Base-by-base conservation (phyloP, 2,113 vertebrate species). In the Lota lota region DNA sequence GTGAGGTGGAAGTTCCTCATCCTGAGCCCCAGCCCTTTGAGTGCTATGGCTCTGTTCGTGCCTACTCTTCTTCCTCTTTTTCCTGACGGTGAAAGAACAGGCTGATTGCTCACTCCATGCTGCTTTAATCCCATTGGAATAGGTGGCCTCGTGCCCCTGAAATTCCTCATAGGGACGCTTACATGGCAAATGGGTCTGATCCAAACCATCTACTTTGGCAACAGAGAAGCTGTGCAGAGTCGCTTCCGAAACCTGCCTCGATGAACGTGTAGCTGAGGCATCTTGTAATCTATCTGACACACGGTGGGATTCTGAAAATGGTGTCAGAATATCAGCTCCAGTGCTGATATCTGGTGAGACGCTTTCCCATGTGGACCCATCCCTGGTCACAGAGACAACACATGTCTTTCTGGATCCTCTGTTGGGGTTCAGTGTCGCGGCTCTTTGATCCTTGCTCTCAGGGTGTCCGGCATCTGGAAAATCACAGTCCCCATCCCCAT, bases 81-180 rank as follows among this genome's bases (percentile, higher is more conserved):
- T 51, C 59, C 63, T 64, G n/a, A 79, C 40, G 1, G 61, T 73
- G 15, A 50, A 67, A n/a, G 21, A 4, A 17, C 53, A 33, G 3
- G 8, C 65, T 2, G n/a, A 1, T 5, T 76, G 61, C 28, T 33
- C 28, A 33, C 47, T 80, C 77, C 64, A 17, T 0, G 0, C 28
- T 33, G 22, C 19, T 54, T 69, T 87, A n/a, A 74, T 86, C 59
- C 78, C 85, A 18, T n/a, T 33, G 8, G 61, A 54, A 19, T 19
- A 61, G 1, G 18, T 58, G 0, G 3, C 53, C 16, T 58, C 19
- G 2, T 80, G 67, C 75, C 57, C 77, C 61, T 73, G 78, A 21
- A 61, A 60, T 69, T 83, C 89, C 62, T 87, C 88, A 4, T 73
- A 50, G 1, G 74, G 63, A 20, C 73, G 76, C 64, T 87, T 83